Evolutionary conservation across 2,113 vertebrate genomes (phyloP), one percentile per base, ranked within the genome.

Genomic region (Emydura subglobosa): DNA sequence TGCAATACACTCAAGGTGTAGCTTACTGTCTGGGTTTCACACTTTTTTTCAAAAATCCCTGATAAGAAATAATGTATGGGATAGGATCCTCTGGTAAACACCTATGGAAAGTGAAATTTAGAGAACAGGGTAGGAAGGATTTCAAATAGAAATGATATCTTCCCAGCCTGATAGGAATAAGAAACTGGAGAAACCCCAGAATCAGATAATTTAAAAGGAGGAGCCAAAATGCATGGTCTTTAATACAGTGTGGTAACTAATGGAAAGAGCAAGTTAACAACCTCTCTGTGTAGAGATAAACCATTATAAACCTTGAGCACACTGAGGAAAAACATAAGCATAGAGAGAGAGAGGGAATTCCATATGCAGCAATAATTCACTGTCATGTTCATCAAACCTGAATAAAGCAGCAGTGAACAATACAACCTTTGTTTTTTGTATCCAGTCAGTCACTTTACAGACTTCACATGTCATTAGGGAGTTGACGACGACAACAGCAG

Each of bases 401-500:
- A 91, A 82, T 68, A 61, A 31, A 61, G 59, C 27, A 61, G 59
- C 59, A 61, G 29, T 27, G 24, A 31, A 31, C 57, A 59, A 10
- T 12, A 29, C 57, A 59, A 31, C 27, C 27, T 59, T 59, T 31
- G 27, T 61, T 61, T 61, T 61, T 13, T 5, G 6, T 61, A 61
- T 61, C 29, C 11, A 59, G 24, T 59, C 59, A 61, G 29, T 61
- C 29, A 31, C 27, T 5, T 31, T 61, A 61, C 59, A 61, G 59
- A 31, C 27, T 61, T 27, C 29, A 12, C 1, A 0, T 5, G 0
- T 22, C 51, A 89, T 59, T 0, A 0, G 42, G 49, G n/a, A 54
- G 42, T 57, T 61, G 57, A 29, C 27, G 8, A 47, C 47, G 8
- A 47, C 47, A 59, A 29, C 72, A 39, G 61, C 44, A 57, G 25